Conservation (phyloP, 2,888 invertebrate species). For the Ennomos fuscantarius region DNA sequence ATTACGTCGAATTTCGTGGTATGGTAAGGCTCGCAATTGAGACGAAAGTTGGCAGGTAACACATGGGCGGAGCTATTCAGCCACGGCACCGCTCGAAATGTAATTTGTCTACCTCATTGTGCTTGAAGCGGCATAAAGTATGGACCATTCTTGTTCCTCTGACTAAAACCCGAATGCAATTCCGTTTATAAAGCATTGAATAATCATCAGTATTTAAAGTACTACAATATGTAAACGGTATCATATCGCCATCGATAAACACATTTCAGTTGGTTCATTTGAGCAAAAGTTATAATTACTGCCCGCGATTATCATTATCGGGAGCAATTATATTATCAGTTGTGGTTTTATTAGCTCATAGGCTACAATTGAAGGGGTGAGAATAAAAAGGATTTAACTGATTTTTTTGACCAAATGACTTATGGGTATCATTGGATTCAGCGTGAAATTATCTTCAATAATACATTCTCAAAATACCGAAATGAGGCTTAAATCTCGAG, state of each 20-base stretch:
- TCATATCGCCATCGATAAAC: slow-evolving; percentile 22
- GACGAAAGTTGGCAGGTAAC: slow-evolving; percentile 47
- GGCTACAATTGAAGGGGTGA: no score
- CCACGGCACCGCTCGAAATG: slow-evolving; percentile 16
- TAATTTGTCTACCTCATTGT: slow-evolving; percentile 40
- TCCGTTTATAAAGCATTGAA: slow-evolving; percentile 15
- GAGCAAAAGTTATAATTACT: slow-evolving; percentile 46
- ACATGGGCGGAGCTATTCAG: slow-evolving; percentile 53
- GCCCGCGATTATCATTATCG: slow-evolving; percentile 31
- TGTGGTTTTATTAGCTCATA: slow-evolving; percentile 27
- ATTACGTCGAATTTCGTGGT: slow-evolving; percentile 74
- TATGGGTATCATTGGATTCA: no score
- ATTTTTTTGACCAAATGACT: no score
- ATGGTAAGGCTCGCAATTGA: slow-evolving; percentile 62
- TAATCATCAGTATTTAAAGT: slow-evolving; percentile 15
- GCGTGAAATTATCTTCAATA: no score
- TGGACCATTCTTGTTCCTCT: slow-evolving; percentile 29
- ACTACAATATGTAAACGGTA: slow-evolving; percentile 23
- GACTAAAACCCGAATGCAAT: slow-evolving; percentile 13
- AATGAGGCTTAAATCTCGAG: no score
- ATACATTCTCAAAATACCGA: no score
- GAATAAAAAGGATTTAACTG: no score
- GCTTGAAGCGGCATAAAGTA: slow-evolving; percentile 25
- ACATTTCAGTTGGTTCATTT: slow-evolving; percentile 35
- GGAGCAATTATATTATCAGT: slow-evolving; percentile 23